Evolutionary conservation across 2,797 vertebrate genomes (phyloP).

Genomic region (Eupleurogrammus muticus): DNA sequence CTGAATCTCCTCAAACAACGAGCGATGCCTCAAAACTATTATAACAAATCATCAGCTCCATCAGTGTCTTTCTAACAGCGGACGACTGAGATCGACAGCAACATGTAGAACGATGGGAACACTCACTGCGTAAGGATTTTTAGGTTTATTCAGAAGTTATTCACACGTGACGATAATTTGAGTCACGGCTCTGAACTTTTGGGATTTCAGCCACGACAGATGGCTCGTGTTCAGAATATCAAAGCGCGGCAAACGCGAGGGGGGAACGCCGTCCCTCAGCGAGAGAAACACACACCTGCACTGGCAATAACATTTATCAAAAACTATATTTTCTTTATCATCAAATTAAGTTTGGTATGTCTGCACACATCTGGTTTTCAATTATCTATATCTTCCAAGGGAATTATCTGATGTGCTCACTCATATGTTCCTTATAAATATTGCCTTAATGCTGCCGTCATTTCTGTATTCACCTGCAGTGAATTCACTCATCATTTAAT

Average conservation of each 20-base stretch:
- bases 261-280: not conserved
- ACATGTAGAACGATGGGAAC: not conserved
- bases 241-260: no score
- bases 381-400: no score
- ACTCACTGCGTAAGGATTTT: not conserved
- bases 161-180: not conserved
- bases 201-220: not conserved
- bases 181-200: not conserved
- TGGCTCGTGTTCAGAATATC: not conserved
- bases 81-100: not conserved
- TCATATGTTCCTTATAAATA: not conserved
- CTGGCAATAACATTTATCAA: no score
- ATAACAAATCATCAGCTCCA: no score
- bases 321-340: not conserved
- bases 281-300: constrained; percentile 1
- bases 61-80: no score
- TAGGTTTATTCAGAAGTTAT: not conserved
- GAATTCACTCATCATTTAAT: no score
- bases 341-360: not conserved
- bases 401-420: no score
- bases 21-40: not conserved
- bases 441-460: not conserved
- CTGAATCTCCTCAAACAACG: not conserved
- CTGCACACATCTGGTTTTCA: no score
- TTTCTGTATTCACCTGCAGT: no score